A percentile compares a stretch with the other conserved stretches of the same genome.
Evolutionary conservation across 2,888 invertebrate species (phyloP).

Genomic region (Acleris sparsana): DNA sequence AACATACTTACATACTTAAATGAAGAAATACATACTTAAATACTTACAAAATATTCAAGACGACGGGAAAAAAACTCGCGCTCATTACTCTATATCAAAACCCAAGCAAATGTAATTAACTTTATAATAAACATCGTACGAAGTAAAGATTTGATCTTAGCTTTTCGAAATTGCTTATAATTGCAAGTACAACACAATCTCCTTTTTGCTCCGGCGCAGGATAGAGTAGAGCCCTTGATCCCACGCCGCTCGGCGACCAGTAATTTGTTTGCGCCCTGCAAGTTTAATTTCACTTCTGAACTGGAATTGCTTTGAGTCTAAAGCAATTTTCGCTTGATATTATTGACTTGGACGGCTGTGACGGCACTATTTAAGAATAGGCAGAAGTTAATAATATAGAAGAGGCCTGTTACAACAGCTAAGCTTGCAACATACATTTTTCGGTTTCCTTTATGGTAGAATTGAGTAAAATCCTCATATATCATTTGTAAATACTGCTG

Average conservation of each 20-base stretch:
- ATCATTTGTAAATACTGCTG: too few relatives aligned
- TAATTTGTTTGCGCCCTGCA: constrained; percentile 40
- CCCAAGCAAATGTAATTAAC: too few relatives aligned
- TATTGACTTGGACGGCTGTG: constrained; percentile 24
- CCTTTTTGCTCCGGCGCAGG: neutral
- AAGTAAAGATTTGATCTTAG: neutral
- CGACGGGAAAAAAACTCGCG: too few relatives aligned
- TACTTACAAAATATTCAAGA: too few relatives aligned
- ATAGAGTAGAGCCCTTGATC: constrained; percentile 12
- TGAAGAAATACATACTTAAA: too few relatives aligned
- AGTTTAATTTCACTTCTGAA: constrained; percentile 56
- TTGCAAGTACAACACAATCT: neutral
- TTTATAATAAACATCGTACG: neutral
- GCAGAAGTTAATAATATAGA: neutral
- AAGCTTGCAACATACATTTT: too few relatives aligned
- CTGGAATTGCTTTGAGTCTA: constrained; percentile 55
- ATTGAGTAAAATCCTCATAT: too few relatives aligned
- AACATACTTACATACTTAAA: too few relatives aligned
- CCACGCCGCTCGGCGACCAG: constrained; percentile 18
- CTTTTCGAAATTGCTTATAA: neutral
- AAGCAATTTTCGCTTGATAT: constrained; percentile 47
- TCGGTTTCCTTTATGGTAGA: too few relatives aligned
- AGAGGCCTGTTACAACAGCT: neutral
- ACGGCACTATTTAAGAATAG: constrained; percentile 6
- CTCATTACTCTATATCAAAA: too few relatives aligned